Evolutionary conservation across 2,888 invertebrate species (phyloP).

Genomic region (Endomychus coccineus): DNA sequence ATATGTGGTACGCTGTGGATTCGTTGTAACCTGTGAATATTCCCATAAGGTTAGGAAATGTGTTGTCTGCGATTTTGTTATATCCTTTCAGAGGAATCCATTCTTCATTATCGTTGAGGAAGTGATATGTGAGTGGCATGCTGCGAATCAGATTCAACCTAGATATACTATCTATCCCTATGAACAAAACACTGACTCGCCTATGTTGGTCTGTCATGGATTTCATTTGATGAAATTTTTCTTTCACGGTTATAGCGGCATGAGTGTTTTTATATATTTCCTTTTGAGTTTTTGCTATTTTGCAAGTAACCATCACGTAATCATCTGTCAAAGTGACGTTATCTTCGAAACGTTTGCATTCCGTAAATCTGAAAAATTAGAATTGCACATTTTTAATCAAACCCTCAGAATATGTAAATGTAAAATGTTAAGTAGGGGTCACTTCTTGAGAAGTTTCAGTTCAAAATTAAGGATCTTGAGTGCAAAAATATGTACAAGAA

Average conservation of each 20-base stretch:
- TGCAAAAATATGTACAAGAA: too few relatives aligned
- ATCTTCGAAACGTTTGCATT: conserved; percentile 9
- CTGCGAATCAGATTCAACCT: conserved; percentile 67
- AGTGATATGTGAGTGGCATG: conserved; percentile 64
- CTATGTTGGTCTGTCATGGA: conserved; percentile 23
- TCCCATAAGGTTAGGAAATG: conserved; percentile 83
- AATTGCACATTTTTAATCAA: too few relatives aligned
- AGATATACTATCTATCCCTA: conserved; percentile 83
- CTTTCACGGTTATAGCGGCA: conserved; percentile 36
- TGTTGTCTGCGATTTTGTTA: conserved; percentile 76
- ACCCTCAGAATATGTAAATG: too few relatives aligned
- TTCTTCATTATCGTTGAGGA: conserved; percentile 48
- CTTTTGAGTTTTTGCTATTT: conserved; percentile 22
- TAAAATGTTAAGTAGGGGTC: too few relatives aligned
- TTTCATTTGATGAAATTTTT: too few relatives aligned
- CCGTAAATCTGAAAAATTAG: conserved; percentile 10
- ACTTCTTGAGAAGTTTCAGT: too few relatives aligned
- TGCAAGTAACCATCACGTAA: conserved; percentile 49
- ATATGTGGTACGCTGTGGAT: conserved; percentile 44
- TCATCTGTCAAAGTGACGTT: conserved; percentile 40
- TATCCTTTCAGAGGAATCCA: conserved; percentile 35
- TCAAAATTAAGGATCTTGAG: too few relatives aligned
- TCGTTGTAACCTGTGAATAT: conserved; percentile 56
- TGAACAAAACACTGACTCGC: conserved; percentile 60
- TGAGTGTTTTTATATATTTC: conserved; percentile 50